These are phyloP conservation scores for Microcebus ravelobensis DNA, from an alignment of 2,113 vertebrate genomes.

Conservation along the genomic window DNA sequence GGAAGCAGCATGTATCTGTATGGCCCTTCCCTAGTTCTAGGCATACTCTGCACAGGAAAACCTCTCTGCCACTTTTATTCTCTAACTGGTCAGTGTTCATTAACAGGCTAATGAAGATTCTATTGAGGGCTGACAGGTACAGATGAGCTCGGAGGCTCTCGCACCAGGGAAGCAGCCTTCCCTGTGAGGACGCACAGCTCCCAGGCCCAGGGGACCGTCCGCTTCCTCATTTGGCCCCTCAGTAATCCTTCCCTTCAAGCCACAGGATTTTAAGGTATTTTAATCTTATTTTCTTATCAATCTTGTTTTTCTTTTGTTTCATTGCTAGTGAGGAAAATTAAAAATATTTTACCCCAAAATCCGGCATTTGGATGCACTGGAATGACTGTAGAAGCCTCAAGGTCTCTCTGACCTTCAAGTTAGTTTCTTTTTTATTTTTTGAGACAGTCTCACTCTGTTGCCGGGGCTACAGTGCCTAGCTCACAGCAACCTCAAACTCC, in stretches of 20 bases:
- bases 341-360: no score
- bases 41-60: not conserved
- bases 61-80: not conserved
- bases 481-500: no score
- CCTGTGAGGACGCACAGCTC: fast-evolving
- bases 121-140: not conserved
- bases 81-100: not conserved
- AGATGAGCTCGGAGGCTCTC: fast-evolving
- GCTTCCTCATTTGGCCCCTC: not conserved
- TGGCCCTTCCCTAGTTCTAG: no score
- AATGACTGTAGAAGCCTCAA: no score
- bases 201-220: not conserved
- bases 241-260: not conserved
- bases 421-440: no score
- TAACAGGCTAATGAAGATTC: not conserved
- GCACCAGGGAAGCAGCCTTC: not conserved
- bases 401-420: no score
- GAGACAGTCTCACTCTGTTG: no score
- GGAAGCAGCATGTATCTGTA: not conserved
- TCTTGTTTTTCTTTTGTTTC: not conserved
- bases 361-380: no score
- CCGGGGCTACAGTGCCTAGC: no score
- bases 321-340: not conserved
- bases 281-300: not conserved
- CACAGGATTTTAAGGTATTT: not conserved